A percentile compares a stretch with the other conserved stretches of the same genome.
These are phyloP conservation scores for Clarias pachynema DNA, from an alignment of 2,797 vertebrate species.

Conservation along the genomic window DNA sequence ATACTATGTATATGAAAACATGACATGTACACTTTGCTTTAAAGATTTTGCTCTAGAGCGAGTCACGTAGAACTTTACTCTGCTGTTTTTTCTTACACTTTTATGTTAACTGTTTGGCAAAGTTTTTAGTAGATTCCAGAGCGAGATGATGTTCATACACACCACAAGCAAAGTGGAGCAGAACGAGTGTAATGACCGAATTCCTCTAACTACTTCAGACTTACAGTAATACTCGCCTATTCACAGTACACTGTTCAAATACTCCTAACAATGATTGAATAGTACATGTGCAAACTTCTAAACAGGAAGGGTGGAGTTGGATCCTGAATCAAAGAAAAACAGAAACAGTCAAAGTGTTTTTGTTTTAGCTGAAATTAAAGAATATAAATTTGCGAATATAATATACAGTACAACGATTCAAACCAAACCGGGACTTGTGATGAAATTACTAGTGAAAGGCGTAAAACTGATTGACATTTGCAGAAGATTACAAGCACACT, in stretches of 20 bases:
- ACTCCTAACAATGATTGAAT: not conserved
- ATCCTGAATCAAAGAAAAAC: not conserved
- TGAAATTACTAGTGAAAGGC: too few species aligned
- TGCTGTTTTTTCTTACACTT: not conserved
- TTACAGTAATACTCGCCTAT: not conserved
- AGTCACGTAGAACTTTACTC: not conserved
- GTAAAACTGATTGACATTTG: too few species aligned
- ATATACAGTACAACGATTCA: too few species aligned
- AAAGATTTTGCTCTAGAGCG: not conserved
- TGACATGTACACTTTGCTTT: not conserved
- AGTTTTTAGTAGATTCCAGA: not conserved
- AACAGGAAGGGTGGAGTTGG: not conserved
- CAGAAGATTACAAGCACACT: too few species aligned
- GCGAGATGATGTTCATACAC: not conserved
- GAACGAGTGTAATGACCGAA: not conserved
- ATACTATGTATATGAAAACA: not conserved
- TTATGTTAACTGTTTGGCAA: not conserved
- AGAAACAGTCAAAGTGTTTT: not conserved
- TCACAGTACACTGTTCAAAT: not conserved
- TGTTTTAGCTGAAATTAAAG: not conserved
- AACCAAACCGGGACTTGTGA: too few species aligned
- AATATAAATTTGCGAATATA: not conserved
- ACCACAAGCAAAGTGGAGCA: not conserved
- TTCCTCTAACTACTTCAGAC: constrained; percentile 9
- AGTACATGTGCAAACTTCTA: not conserved